Evolutionary conservation across 2,797 vertebrate genomes (phyloP).

Genomic region (Gallinago nigripennis): DNA sequence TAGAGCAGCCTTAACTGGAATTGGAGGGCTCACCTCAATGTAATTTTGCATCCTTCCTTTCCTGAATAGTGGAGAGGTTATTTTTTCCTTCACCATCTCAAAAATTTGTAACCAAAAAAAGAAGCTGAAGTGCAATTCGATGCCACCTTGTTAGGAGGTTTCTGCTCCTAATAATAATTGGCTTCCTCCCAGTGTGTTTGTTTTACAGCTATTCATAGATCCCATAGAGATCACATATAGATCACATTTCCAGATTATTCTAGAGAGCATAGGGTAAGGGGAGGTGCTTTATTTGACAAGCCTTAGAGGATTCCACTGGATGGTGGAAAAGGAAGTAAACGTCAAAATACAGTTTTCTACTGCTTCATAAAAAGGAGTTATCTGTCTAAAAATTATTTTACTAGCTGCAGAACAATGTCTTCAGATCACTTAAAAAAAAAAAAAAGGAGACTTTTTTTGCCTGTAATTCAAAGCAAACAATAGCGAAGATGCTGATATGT

Average conservation of each 20-base stretch:
- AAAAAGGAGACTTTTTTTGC: neutral
- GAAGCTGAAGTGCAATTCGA: neutral
- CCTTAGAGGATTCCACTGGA: neutral
- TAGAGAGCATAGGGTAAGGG: neutral
- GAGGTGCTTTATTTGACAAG: neutral
- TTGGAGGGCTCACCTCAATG: neutral
- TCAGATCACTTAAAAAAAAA: neutral
- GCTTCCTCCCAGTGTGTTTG: neutral
- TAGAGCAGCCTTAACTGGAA: neutral
- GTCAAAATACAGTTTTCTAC: neutral
- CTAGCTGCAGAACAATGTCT: neutral
- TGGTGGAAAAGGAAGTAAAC: neutral
- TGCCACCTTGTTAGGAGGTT: neutral
- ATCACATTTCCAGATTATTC: too few species aligned
- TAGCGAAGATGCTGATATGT: neutral
- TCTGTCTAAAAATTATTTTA: neutral
- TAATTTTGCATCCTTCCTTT: neutral
- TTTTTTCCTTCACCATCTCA: neutral
- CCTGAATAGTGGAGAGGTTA: neutral
- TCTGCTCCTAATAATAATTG: neutral
- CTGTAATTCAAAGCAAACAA: neutral
- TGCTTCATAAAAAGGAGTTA: neutral
- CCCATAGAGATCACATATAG: too few species aligned
- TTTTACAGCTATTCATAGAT: neutral
- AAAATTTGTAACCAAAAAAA: neutral